Evolutionary conservation across 2,797 vertebrate genomes (phyloP), one percentile per base, ranked within the genome.

Genomic region (Poecilia velifera): DNA sequence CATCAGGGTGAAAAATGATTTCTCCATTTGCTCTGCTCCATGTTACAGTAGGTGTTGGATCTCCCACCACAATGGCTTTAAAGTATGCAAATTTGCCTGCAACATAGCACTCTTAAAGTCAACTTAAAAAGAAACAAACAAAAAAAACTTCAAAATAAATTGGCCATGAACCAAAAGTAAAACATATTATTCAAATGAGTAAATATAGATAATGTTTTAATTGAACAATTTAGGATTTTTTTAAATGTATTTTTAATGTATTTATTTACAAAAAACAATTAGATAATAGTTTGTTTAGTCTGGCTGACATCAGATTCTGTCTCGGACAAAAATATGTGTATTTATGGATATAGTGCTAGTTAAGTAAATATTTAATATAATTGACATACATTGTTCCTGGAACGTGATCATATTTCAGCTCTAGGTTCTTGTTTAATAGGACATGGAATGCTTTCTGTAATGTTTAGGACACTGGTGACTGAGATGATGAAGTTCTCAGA

Each of bases 81-180:
- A 99, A 97, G 82, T 96, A 12, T 14, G 96, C 97, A 74, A 76
- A 87, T 95, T 97, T 98, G 80, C 97, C 98, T 99, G 82, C 13
- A 83, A 87, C 4, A 64, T 34, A 49, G 1, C 46, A 9, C 41
- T 34, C 5, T 0, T 49, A 41, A 18, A 51, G 20, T 51, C 13
- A 71, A 71, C 3, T 25, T 70, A 5, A n/a, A 43, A 68, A 68
- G 12, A 70, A 70, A 68, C 1, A 1, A 12, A 41, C 16, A 66
- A 8, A 66, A 36, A 7, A 6, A 68, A 22, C 36, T 66, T 39
- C 36, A 39, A 20, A 39, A 25, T 22, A 66, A 66, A n/a, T 22
- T 39, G 16, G 2, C 34, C 62, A 66, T 9, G 2, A 66, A 66
- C 34, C 25, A 22, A 66, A 66, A 22, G 31, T 36, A 8, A 36